Conservation (phyloP, 2,797 vertebrate genomes). For the Huso huso region DNA sequence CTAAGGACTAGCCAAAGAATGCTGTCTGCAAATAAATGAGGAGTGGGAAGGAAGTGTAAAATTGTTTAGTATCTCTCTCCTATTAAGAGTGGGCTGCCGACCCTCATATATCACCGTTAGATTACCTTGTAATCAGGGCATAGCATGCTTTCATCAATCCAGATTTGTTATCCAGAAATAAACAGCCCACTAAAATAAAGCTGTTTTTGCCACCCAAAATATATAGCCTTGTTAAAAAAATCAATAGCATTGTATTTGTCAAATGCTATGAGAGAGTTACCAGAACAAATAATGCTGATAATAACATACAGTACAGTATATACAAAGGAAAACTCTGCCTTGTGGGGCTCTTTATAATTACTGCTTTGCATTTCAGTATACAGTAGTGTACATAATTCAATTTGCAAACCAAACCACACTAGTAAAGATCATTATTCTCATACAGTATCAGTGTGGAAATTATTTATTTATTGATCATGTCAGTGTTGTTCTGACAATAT, state of each 20-base stretch:
- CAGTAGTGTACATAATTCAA: too few species aligned
- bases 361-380: too few species aligned
- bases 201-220: slow-evolving; percentile 9
- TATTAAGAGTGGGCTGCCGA: not conserved
- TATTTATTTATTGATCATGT: not conserved
- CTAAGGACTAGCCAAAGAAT: slow-evolving; percentile 32
- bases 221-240: slow-evolving; percentile 9
- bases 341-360: too few species aligned
- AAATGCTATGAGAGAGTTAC: not conserved
- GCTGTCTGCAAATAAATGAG: slow-evolving; percentile 28
- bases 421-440: not conserved
- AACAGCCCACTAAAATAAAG: slow-evolving; percentile 13
- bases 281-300: too few species aligned
- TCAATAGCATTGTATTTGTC: slow-evolving; percentile 18
- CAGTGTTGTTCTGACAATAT: not conserved
- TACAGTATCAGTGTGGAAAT: not conserved
- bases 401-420: not conserved
- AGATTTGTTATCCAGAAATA: slow-evolving; percentile 3
- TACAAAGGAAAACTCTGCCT: too few species aligned
- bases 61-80: slow-evolving; percentile 30
- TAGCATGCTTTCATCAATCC: slow-evolving; percentile 7
- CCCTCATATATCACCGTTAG: slow-evolving; percentile 9
- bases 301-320: too few species aligned
- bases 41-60: slow-evolving; percentile 35
- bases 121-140: not conserved